Evolutionary conservation across 1,140 invertebrate genomes (phyloP), one percentile per base, ranked within the genome.

Genomic region (Gonatopus flavifemur): DNA sequence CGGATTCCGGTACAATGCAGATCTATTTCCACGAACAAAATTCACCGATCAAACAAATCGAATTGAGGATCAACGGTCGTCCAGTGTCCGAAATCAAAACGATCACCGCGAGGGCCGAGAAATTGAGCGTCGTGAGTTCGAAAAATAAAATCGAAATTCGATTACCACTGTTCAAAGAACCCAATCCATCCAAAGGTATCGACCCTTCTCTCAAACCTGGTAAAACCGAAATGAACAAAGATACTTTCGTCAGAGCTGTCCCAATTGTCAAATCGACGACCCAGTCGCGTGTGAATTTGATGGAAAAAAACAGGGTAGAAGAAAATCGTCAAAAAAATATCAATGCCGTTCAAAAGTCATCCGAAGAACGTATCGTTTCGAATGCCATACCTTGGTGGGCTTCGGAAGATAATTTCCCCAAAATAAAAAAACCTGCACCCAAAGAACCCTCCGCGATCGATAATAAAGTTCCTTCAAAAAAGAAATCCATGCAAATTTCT

Each of bases 131-230:
- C 0, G 15, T 64, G 9, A 57, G 50, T 22, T 63, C 57, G 2
- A 18, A 35, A 13, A 64, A 64, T 7, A 62, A 59, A 32, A 49
- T 64, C 5, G 66, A 68, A 37, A 66, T 68, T 21, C 52, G 59
- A 31, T 56, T 68, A 21, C 59, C 59, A 3, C 49, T 49, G 13
- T 32, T 28, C 10, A 45, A 32, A 22, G 22, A 33, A n/a, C n/a
- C n/a, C n/a, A n/a, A n/a, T n/a, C n/a, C n/a, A n/a, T n/a, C n/a
- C n/a, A n/a, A n/a, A n/a, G n/a, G n/a, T n/a, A n/a, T n/a, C n/a
- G n/a, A n/a, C n/a, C n/a, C n/a, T n/a, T n/a, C n/a, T n/a, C n/a
- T n/a, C n/a, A n/a, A n/a, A n/a, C n/a, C n/a, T n/a, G n/a, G n/a
- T n/a, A n/a, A n/a, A n/a, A n/a, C n/a, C n/a, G n/a, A n/a, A n/a